Evolutionary conservation across 1,140 invertebrate species (phyloP).

Genomic region (Drosophila equinoxialis): DNA sequence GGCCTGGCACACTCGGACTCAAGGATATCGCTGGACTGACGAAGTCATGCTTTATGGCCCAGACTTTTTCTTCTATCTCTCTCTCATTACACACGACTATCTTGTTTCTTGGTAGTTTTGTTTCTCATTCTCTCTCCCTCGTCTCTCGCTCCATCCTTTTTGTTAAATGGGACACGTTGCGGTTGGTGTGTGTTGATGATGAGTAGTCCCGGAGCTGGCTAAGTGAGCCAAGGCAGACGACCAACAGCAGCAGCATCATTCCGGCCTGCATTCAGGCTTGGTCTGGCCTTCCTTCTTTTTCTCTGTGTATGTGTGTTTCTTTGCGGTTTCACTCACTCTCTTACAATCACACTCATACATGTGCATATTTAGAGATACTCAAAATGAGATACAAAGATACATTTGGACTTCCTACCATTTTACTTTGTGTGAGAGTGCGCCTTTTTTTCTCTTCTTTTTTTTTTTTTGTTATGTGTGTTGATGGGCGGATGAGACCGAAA

Average conservation of each 20-base stretch:
- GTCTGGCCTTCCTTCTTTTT: slow-evolving; percentile 50
- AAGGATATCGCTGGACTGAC: slow-evolving; percentile 71
- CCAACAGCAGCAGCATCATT: slow-evolving; percentile 50
- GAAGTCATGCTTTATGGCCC: slow-evolving; percentile 58
- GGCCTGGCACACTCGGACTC: slow-evolving; percentile 68
- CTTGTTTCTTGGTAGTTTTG: slow-evolving; percentile 9
- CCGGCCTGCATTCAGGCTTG: slow-evolving; percentile 59
- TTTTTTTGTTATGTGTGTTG: slow-evolving; percentile 47
- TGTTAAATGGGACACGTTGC: slow-evolving; percentile 78
- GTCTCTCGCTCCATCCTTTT: slow-evolving; percentile 12
- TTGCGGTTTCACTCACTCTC: slow-evolving; percentile 56
- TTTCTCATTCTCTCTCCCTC: slow-evolving; percentile 34
- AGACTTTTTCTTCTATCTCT: slow-evolving; percentile 42
- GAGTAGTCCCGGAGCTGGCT: slow-evolving; percentile 60
- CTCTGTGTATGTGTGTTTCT: slow-evolving; percentile 38
- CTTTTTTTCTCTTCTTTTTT: background rate
- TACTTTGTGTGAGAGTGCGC: slow-evolving; percentile 12
- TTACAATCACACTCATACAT: slow-evolving; percentile 15
- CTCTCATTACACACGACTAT: slow-evolving; percentile 1
- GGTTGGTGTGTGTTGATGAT: slow-evolving; percentile 63
- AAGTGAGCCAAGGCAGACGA: slow-evolving; percentile 64
- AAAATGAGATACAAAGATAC: slow-evolving; percentile 81
- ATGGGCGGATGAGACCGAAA: slow-evolving; percentile 64
- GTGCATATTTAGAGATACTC: slow-evolving; percentile 79
- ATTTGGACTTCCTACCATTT: slow-evolving; percentile 81